Conservation (phyloP, 2,113 vertebrate genomes). For the Noturus placidus region DNA sequence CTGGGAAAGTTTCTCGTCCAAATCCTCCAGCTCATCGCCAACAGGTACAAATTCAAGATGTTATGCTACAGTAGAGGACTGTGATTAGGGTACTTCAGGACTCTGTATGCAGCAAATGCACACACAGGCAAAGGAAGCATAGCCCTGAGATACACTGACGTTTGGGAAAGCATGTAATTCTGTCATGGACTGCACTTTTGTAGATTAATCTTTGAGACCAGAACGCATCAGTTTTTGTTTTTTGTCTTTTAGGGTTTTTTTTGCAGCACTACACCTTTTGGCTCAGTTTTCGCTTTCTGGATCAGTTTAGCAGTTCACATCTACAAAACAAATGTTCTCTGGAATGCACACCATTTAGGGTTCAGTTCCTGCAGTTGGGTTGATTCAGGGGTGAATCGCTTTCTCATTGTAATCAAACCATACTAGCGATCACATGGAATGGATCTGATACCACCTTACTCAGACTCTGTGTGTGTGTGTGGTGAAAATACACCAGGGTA, state of each 20-base stretch:
- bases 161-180: not conserved
- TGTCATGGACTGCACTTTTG: not conserved
- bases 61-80: not conserved
- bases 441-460: not conserved
- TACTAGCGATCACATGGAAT: not conserved
- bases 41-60: conserved; percentile 72
- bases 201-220: not conserved
- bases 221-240: not conserved
- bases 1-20: conserved; percentile 93
- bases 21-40: conserved; percentile 92
- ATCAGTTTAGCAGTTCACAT: not conserved
- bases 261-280: not conserved
- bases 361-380: not conserved
- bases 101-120: not conserved
- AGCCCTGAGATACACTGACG: not conserved
- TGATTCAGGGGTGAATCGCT: not conserved
- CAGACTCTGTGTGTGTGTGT: not conserved
- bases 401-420: not conserved
- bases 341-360: not conserved
- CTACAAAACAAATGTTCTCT: too few relatives aligned
- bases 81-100: not conserved
- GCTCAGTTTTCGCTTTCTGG: not conserved
- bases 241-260: too few relatives aligned
- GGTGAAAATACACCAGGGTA: not conserved
- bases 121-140: not conserved